These are phyloP conservation scores for Leptoteleia sp. DNA, from an alignment of 1,140 invertebrate species.

Conservation along the genomic window DNA sequence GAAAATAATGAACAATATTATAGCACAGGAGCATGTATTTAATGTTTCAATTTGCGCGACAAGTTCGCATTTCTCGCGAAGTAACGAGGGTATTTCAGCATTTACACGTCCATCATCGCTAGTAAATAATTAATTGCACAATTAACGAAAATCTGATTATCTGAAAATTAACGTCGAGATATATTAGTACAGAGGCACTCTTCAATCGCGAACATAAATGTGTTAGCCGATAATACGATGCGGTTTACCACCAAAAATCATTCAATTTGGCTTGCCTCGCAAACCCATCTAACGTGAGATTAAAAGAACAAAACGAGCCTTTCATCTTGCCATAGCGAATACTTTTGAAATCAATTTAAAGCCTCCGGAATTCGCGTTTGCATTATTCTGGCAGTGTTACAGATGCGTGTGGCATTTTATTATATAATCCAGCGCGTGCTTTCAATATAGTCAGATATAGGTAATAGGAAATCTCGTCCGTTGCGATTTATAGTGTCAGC, in stretches of 20 bases:
- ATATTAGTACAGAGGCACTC: slow-evolving; percentile 43
- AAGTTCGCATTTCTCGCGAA: slow-evolving; percentile 16
- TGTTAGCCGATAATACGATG: slow-evolving; percentile 24
- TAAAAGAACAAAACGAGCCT: slow-evolving; percentile 2
- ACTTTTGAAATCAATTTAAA: too few relatives aligned
- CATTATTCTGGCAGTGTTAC: slow-evolving; percentile 8
- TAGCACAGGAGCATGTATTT: neutral
- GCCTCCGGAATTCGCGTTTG: slow-evolving; percentile 1
- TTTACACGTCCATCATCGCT: slow-evolving; percentile 51
- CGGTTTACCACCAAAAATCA: slow-evolving; percentile 20
- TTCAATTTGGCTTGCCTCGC: slow-evolving; percentile 9
- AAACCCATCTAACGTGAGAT: slow-evolving; percentile 1
- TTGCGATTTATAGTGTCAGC: slow-evolving; percentile 45
- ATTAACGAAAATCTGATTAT: slow-evolving; percentile 55
- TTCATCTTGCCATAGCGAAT: neutral
- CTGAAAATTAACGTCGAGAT: slow-evolving; percentile 48
- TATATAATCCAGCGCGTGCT: slow-evolving; percentile 36
- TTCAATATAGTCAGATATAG: slow-evolving; percentile 43
- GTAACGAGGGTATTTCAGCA: slow-evolving; percentile 35
- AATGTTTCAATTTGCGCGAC: slow-evolving; percentile 29
- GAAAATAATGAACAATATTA: neutral
- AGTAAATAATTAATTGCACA: slow-evolving; percentile 54
- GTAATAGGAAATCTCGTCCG: slow-evolving; percentile 55
- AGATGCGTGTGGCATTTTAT: slow-evolving; percentile 47
- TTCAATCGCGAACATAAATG: slow-evolving; percentile 36